These are phyloP conservation scores for Desmophyllum pertusum DNA, from an alignment of 92 coral and sea anemone genomes.

Conservation along the genomic window DNA sequence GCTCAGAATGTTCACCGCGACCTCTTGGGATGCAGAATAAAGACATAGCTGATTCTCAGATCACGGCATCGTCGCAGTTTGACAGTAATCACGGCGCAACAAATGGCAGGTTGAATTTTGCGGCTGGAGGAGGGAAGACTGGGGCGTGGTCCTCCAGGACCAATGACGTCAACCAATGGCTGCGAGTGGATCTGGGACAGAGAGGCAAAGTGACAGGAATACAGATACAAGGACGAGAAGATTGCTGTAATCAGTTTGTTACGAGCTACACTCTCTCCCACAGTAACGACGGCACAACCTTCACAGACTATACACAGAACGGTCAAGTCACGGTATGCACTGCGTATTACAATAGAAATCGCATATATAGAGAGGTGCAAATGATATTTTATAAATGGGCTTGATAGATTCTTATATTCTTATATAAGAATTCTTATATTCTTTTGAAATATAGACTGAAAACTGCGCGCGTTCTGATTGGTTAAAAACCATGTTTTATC, in stretches of 20 bases:
- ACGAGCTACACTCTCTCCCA: neutral
- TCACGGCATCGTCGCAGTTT: neutral
- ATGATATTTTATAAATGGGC: too few relatives aligned
- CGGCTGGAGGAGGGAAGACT: neutral
- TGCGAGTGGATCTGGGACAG: neutral
- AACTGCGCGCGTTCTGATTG: too few relatives aligned
- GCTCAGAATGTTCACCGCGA: neutral
- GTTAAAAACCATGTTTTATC: too few relatives aligned
- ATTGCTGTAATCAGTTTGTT: neutral
- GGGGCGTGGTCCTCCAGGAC: neutral
- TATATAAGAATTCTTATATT: too few relatives aligned
- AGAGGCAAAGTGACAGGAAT: neutral
- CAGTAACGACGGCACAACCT: neutral
- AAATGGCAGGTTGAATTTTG: neutral
- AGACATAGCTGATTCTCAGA: neutral
- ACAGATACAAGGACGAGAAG: neutral
- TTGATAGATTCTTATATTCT: too few relatives aligned
- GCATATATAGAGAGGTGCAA: neutral
- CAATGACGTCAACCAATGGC: neutral
- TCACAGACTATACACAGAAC: neutral
- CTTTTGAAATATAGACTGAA: too few relatives aligned
- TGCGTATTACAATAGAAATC: too few relatives aligned
- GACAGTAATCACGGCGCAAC: neutral
- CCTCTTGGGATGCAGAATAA: neutral
- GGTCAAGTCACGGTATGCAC: neutral